Evolutionary conservation across 2,113 vertebrate species (phyloP).

Genomic region (Carlito syrichta): DNA sequence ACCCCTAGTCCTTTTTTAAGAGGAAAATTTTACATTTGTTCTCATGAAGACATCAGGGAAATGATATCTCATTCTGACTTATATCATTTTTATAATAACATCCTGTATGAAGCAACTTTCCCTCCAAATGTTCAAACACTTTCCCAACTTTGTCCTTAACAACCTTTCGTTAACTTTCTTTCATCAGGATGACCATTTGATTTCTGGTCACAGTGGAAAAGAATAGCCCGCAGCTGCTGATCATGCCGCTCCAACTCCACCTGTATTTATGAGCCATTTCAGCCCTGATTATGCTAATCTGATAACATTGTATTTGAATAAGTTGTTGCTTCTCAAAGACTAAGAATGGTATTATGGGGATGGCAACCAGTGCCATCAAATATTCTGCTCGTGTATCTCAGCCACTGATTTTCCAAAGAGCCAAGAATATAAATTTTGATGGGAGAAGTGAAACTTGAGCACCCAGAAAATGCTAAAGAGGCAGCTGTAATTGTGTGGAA

Average conservation of each 20-base stretch:
- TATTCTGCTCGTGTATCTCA: constrained; percentile 1
- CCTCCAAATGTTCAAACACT: not conserved
- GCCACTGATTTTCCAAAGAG: constrained; percentile 43
- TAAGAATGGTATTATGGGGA: not conserved
- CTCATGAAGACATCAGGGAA: constrained; percentile 2
- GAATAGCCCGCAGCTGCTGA: not conserved
- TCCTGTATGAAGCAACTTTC: not conserved
- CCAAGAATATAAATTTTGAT: constrained; percentile 52
- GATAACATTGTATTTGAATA: constrained; percentile 54
- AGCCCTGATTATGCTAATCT: constrained; percentile 55
- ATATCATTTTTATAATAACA: not conserved
- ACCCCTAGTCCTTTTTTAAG: not conserved
- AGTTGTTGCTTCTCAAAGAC: constrained; percentile 1
- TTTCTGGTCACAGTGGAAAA: not conserved
- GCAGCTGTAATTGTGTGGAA: not conserved
- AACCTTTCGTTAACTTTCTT: constrained; percentile 29
- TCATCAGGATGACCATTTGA: constrained; percentile 27
- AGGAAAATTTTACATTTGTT: not conserved
- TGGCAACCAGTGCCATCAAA: not conserved
- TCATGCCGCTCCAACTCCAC: not conserved
- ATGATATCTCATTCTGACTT: not conserved
- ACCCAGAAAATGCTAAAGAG: constrained; percentile 26
- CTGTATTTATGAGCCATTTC: constrained; percentile 39
- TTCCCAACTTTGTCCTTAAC: constrained; percentile 38
- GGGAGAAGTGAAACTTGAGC: constrained; percentile 48